Base-by-base conservation (phyloP, 2,113 vertebrate genomes). In the Mormyrus iriodes region DNA sequence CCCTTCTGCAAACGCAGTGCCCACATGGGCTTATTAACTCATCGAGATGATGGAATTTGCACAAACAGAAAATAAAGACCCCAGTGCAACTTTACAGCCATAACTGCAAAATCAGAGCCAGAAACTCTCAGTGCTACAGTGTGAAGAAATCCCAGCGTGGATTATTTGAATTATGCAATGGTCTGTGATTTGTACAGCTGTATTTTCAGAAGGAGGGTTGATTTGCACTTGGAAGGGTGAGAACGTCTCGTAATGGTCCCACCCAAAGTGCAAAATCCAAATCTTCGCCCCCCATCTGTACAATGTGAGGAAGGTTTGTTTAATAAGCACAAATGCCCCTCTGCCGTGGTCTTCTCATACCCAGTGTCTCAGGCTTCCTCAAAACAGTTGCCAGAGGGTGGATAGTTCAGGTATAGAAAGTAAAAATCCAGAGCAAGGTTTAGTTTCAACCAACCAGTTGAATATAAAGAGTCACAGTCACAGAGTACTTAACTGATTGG, bases 181-280 rank as follows among this genome's bases (percentile, higher is more conserved):
- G 5, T 39, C 86, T 88, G 61, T 90, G 52, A 82, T 17, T 44
- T 52, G 19, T 83, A 42, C 48, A 69, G 5, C 27, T 88, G 87
- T 0, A n/a, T 89, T 3, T 15, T 21, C 12, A 86, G 27, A 83
- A 27, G 31, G 15, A 83, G 76, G 6, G 58, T 79, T 55, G 58
- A 91, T 90, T 86, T 83, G 46, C 24, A 49, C 44, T 82, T 52
- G 89, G 88, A 58, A 85, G 87, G 88, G 6, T 49, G 52, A 79
- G 48, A 46, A 82, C 49, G 58, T 91, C 89, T 89, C 89, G 51
- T 84, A 8, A 35, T 1, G 15, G 44, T 88, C 44, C 46, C 39
- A 79, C 17, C 48, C 24, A 49, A 88, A 58, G 48, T 24, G 27
- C 13, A 52, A 42, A 53, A 55, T 53, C 53, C 90, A 35, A 61